Base-by-base conservation (phyloP, 2,888 invertebrate species). In the Scaptomyza cyrtandrae region DNA sequence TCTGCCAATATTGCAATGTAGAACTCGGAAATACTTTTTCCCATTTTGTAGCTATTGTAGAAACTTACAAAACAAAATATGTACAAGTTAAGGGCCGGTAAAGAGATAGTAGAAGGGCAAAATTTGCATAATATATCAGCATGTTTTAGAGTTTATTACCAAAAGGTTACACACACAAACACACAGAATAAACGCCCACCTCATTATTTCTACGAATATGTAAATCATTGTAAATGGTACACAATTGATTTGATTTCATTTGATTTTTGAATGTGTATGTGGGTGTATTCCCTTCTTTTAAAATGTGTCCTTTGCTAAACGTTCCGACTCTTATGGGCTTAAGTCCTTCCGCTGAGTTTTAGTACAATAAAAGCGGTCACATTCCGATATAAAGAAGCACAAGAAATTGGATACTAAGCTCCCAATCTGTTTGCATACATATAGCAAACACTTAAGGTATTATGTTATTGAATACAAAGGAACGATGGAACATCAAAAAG, bases 191-290 rank as follows among this genome's bases (percentile, higher is more conserved):
- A 37, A 68, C 69, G 45, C 75, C 75, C 60, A 67, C 41, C 60
- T 77, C 67, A 72, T 75, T 60, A 67, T 60, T 62, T 66, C 50
- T 29, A 49, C 65, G 58, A 67, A 74, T 68, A 67, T 80, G 69
- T 62, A 76, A 73, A 69, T 74, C 80, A 70, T 75, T 85, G 76
- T 72, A 67, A 77, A 78, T 77, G 74, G 52, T 74, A 66, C 61
- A 71, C 78, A 82, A 83, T 86, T 86, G 86, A 86, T 74, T 83
- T 54, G 77, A 75, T 71, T 85, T 79, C 68, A 78, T 84, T 81
- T 84, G 67, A 83, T 69, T 70, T 50, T 44, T 59, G 59, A 19
- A 44, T 56, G 49, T 37, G 55, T 37, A 52, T 24, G 35, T 61
- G 59, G 41, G 49, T 58, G 41, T 39, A 9, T 19, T 44, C 44